Evolutionary conservation across 2,797 vertebrate genomes (phyloP), one percentile per base, ranked within the genome.

Genomic region (Euthynnus affinis): DNA sequence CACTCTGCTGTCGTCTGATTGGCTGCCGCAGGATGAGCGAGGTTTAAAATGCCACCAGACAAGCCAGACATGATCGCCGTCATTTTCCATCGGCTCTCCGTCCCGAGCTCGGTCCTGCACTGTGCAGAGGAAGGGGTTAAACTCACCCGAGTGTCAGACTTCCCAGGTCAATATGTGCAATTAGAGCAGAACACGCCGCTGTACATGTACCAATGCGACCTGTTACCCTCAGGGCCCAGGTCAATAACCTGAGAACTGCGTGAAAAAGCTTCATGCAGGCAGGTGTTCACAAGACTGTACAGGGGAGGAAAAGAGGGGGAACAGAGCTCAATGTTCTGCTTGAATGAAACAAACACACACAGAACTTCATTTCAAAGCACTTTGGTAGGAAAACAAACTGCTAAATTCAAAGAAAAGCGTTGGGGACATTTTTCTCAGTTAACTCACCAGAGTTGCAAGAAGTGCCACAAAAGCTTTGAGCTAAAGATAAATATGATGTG

Each of bases 61-160:
- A 65, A 74, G 49, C 29, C 9, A 14, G 9, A 46, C 71, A 70
- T 56, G 68, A 78, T 74, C 61, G 6, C 46, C 25, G 5, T 62
- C 78, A 71, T 68, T 76, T 65, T 15, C 42, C 70, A 44, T 67
- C 82, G 37, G 48, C 68, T 56, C 62, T 80, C 60, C 62, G 46
- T 68, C 78, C 78, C 1, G 27, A 70, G 87, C 5, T 32, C 6
- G 29, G 5, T 32, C 29, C 29, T 32, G 29, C 3, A n/a, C 8
- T 49, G 48, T 49, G 3, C 18, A 49, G 48, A 49, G 48, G 18
- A n/a, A 49, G 18, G 18, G 3, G 7, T 49, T 8, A 49, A 49
- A 49, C 3, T 49, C 48, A 49, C 48, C 9, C 4, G 9, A 10
- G 37, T 37, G 12, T 37, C 9, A 37, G 9, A 10, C 37, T 37